Conservation (phyloP, 2,113 vertebrate genomes). For the Charadrius vociferus region DNA sequence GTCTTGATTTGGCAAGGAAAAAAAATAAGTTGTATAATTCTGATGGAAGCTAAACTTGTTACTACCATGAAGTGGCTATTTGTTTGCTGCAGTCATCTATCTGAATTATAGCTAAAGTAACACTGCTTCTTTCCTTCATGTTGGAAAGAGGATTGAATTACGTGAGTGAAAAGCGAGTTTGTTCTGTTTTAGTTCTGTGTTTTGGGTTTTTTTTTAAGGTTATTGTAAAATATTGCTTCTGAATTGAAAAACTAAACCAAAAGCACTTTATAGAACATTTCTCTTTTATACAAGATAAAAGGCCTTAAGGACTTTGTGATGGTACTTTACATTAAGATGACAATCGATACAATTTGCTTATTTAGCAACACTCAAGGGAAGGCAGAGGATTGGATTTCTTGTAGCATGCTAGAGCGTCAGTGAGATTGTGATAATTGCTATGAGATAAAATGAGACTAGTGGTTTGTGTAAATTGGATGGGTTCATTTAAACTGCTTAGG, state of each 20-base stretch:
- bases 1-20: background rate
- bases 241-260: background rate
- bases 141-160: background rate
- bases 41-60: background rate
- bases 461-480: background rate
- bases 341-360: conserved; percentile 15
- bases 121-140: background rate
- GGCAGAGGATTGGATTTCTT: background rate
- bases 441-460: background rate
- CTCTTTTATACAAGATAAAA: background rate
- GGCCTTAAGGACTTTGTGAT: background rate
- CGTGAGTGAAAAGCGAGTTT: background rate
- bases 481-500: background rate
- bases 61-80: background rate
- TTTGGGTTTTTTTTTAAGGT: background rate
- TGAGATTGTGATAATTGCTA: background rate
- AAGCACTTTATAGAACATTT: background rate
- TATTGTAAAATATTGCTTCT: background rate
- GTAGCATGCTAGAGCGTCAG: background rate
- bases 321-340: conserved; percentile 2
- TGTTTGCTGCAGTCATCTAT: background rate
- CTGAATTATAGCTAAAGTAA: background rate
- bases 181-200: no score
- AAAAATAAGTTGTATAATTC: background rate
- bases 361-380: background rate